Conservation (phyloP, 2,113 vertebrate genomes). For the Tenebrosternarchus preto region DNA sequence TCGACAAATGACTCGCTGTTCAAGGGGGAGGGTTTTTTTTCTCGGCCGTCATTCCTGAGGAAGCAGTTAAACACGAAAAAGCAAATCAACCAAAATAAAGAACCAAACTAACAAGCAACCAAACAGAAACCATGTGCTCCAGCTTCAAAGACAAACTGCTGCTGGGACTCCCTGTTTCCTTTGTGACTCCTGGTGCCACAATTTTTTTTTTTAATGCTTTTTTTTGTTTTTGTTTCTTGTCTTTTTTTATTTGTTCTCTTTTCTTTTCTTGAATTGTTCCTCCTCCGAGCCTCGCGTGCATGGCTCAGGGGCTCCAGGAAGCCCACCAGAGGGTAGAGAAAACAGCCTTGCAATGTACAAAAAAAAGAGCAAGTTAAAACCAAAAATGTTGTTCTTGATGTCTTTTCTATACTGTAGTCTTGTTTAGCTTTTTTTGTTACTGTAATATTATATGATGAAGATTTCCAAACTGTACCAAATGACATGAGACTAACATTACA, state of each 20-base stretch:
- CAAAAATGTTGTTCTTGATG: constrained; percentile 99
- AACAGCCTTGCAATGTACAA: constrained; percentile 99
- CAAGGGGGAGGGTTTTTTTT: constrained; percentile 68
- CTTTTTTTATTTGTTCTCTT: constrained; percentile 53
- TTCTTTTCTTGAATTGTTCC: constrained; percentile 78
- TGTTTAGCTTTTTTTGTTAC: constrained; percentile 99
- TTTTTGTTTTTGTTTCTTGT: constrained; percentile 70
- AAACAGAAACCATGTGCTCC: constrained; percentile 77
- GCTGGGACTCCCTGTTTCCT: constrained; percentile 79
- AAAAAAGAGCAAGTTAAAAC: constrained; percentile 99
- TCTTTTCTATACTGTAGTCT: constrained; percentile 99
- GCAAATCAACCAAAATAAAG: constrained; percentile 83
- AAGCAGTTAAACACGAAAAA: constrained; percentile 72
- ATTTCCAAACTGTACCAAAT: constrained; percentile 99
- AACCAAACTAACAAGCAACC: constrained; percentile 80
- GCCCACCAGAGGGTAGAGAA: constrained; percentile 84
- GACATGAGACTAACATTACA: constrained; percentile 95
- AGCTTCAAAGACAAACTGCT: constrained; percentile 82
- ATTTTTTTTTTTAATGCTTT: constrained; percentile 66
- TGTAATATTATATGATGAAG: constrained; percentile 98
- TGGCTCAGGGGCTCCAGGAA: constrained; percentile 82
- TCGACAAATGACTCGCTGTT: constrained; percentile 65
- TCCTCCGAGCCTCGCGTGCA: constrained; percentile 80
- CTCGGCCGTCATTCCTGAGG: constrained; percentile 74
- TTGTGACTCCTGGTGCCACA: constrained; percentile 84